These are phyloP conservation scores for Lepidocyrtinus sp. DNA, from an alignment of 2,888 invertebrate genomes.

Conservation along the genomic window DNA sequence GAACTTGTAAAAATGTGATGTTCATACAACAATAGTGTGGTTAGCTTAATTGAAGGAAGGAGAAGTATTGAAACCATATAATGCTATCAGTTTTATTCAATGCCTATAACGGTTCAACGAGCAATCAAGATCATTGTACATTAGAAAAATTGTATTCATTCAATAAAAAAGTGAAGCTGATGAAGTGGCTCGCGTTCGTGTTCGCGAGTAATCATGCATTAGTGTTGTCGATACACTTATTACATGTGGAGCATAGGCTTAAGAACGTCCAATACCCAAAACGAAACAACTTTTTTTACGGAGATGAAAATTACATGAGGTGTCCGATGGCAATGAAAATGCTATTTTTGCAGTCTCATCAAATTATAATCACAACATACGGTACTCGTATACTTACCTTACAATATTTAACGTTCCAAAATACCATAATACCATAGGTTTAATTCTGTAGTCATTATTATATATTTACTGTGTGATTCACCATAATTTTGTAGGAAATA, in stretches of 20 bases:
- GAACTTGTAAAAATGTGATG: too few relatives aligned
- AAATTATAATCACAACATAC: not conserved
- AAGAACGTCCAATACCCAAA: not conserved
- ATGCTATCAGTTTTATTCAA: not conserved
- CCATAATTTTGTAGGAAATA: slow-evolving; percentile 3
- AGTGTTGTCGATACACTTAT: not conserved
- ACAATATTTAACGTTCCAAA: slow-evolving; percentile 21
- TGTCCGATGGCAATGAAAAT: slow-evolving; percentile 31
- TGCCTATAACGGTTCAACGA: not conserved
- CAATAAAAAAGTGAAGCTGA: not conserved
- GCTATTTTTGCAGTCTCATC: slow-evolving; percentile 36
- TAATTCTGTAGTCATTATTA: slow-evolving; percentile 5
- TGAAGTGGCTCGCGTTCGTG: slow-evolving; percentile 2
- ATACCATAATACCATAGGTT: not conserved
- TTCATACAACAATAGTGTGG: too few relatives aligned
- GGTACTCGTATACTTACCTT: slow-evolving; percentile 5
- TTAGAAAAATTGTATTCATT: not conserved
- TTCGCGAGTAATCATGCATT: not conserved
- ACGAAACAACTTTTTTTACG: not conserved
- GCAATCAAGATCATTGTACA: slow-evolving; percentile 5
- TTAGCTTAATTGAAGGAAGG: not conserved
- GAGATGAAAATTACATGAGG: not conserved
- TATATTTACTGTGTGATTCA: not conserved
- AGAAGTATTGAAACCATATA: not conserved
- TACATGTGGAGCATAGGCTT: not conserved